Conservation (phyloP, 2,113 vertebrate genomes). For the Oncorhynchus masou region DNA sequence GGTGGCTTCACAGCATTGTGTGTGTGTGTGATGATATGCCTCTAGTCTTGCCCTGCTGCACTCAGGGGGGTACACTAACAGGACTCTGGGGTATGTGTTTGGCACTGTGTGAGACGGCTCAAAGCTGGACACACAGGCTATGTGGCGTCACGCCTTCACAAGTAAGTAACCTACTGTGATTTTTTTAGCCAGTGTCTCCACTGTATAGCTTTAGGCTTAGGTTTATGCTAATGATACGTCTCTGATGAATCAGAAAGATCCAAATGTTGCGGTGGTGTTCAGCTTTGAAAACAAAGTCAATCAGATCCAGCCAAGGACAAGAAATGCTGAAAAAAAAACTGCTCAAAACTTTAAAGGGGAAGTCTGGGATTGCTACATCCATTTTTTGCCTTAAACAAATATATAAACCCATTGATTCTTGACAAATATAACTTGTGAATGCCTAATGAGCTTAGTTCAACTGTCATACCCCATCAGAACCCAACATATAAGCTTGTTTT, state of each 20-base stretch:
- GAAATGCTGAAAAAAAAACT: not conserved
- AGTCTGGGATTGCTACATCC: too few species aligned
- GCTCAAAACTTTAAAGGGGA: too few species aligned
- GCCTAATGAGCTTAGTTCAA: too few species aligned
- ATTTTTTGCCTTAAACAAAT: too few species aligned
- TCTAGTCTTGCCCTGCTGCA: slow-evolving; percentile 15
- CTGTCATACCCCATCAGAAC: too few species aligned
- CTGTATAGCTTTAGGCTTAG: slow-evolving; percentile 47
- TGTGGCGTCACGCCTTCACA: slow-evolving; percentile 57
- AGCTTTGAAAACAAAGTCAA: slow-evolving; percentile 59
- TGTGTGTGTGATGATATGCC: not conserved
- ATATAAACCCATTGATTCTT: too few species aligned
- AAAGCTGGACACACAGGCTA: slow-evolving; percentile 56
- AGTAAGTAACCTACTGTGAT: slow-evolving; percentile 64
- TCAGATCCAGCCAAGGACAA: slow-evolving; percentile 44
- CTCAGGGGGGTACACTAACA: slow-evolving; percentile 55
- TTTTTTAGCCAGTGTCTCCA: slow-evolving; percentile 56
- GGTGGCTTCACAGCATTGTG: not conserved
- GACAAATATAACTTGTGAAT: too few species aligned
- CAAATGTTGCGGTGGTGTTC: slow-evolving; percentile 57
- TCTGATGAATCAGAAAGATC: slow-evolving; percentile 63
- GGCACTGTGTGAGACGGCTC: slow-evolving; percentile 51
- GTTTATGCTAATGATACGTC: slow-evolving; percentile 64
- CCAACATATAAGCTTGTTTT: too few species aligned
- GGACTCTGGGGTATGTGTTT: slow-evolving; percentile 61